Base-by-base conservation (phyloP, 30 jellyfish, hydroid and myxozoan species). In the Hydra vulgaris region DNA sequence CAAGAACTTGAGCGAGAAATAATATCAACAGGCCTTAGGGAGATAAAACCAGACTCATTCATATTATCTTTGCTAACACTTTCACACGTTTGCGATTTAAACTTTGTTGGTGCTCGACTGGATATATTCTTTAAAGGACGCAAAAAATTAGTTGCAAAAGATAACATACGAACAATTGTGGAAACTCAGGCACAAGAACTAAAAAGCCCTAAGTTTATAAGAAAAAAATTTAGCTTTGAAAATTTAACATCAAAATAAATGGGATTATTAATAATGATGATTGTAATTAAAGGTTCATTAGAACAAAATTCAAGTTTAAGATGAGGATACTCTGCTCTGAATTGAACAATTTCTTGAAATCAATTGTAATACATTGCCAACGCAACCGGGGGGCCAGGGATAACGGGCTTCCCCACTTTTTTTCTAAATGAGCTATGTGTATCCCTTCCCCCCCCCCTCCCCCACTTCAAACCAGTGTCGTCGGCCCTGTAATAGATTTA, bases 41-140 rank as follows among this genome's bases (percentile, higher is more conserved):
- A 91, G 71, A 69, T 86, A 78, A 83, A 81, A 70, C 98, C 98
- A 16, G 98, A 91, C 69, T 80, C 96, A 26, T 91, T 68, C 92
- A 85, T 91, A 94, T 72, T 91, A 67, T 79, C 98, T 7, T 54
- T 91, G 83, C 70, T 91, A 54, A 91, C 98, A 15, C 70, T 91
- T 81, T 86, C 98, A 20, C 69, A 89, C 54, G 85, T 94, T 7
- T 91, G 95, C 7, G 98, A 77, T n/a, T 85, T 83, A 83, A 91
- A 93, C 77, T 91, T 86, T 74, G 96, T 91, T 18, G 96, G 87
- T 77, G 89, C 95, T 19, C 84, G 86, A 25, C 54, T 91, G 52
- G 89, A 84, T 52, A 91, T 82, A 83, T 90, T 84, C 74, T 91
- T 91, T 85, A 80, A 92, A 18, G 84, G 84, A 78, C 88, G 87